These are phyloP conservation scores for Callimorpha dominula DNA, from an alignment of 2,888 invertebrate genomes.

Conservation along the genomic window DNA sequence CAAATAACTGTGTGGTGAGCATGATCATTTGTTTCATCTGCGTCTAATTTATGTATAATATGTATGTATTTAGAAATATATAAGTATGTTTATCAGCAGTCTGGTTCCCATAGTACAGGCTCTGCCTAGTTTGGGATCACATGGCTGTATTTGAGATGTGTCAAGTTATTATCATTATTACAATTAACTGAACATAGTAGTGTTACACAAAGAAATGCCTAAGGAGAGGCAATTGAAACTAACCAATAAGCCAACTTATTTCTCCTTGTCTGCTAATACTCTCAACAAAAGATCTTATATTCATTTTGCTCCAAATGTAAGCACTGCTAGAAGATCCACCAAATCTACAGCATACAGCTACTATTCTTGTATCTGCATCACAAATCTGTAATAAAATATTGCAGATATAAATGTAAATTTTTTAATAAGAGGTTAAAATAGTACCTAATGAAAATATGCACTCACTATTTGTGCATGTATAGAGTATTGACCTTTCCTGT, in stretches of 20 bases:
- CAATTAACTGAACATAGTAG: neutral
- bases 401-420: neutral
- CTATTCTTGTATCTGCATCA: slow-evolving; percentile 69
- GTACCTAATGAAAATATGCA: slow-evolving; percentile 2
- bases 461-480: slow-evolving; percentile 71
- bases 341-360: slow-evolving; percentile 70
- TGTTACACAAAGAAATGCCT: neutral
- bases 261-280: slow-evolving; percentile 65
- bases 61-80: no score
- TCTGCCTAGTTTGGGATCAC: no score
- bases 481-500: slow-evolving; percentile 67
- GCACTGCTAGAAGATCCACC: slow-evolving; percentile 62
- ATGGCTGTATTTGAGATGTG: no score
- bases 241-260: slow-evolving; percentile 68
- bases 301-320: slow-evolving; percentile 71
- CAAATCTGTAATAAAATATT: slow-evolving; percentile 57
- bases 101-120: no score
- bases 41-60: no score
- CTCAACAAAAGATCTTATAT: slow-evolving; percentile 62
- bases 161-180: neutral
- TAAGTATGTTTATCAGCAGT: no score
- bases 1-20: no score
- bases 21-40: no score
- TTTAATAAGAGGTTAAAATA: neutral
- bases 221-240: neutral